phyloP scores from a whole-genome alignment of 2,797 vertebrate genomes.

The Myioborus miniatus region DNA sequence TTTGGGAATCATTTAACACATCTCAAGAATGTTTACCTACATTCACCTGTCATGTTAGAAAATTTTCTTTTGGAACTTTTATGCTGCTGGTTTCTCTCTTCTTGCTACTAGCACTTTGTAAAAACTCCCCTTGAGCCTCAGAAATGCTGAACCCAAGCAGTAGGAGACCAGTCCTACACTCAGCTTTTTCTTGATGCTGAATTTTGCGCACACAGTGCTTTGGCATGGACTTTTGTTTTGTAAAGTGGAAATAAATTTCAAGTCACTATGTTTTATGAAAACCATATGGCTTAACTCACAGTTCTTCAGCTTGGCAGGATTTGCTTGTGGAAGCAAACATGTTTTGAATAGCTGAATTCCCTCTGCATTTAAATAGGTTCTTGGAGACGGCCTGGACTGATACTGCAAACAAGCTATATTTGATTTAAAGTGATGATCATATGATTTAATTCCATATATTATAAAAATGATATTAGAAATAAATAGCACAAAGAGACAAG shows the following conservation, averaged over 20 bases:
- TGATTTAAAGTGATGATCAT: not conserved
- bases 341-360: slow-evolving; percentile 34
- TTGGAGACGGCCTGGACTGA: not conserved
- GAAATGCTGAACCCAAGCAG: not conserved
- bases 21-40: not conserved
- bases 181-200: not conserved
- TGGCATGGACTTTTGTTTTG: slow-evolving; percentile 17
- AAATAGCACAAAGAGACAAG: not conserved
- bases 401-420: not conserved
- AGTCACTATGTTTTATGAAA: slow-evolving; percentile 50
- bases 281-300: slow-evolving; percentile 56
- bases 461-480: not conserved
- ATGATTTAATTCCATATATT: not conserved
- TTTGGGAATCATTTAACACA: not conserved
- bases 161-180: not conserved
- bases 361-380: not conserved
- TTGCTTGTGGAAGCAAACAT: not conserved
- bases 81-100: not conserved
- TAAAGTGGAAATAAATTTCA: slow-evolving; percentile 28
- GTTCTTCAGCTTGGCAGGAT: slow-evolving; percentile 44
- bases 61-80: not conserved
- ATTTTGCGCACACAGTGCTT: not conserved
- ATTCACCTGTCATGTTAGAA: not conserved
- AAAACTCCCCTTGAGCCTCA: not conserved
- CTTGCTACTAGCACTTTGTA: not conserved